These are phyloP conservation scores for Teleiodes luculella DNA, from an alignment of 2,888 invertebrate species.

Conservation along the genomic window DNA sequence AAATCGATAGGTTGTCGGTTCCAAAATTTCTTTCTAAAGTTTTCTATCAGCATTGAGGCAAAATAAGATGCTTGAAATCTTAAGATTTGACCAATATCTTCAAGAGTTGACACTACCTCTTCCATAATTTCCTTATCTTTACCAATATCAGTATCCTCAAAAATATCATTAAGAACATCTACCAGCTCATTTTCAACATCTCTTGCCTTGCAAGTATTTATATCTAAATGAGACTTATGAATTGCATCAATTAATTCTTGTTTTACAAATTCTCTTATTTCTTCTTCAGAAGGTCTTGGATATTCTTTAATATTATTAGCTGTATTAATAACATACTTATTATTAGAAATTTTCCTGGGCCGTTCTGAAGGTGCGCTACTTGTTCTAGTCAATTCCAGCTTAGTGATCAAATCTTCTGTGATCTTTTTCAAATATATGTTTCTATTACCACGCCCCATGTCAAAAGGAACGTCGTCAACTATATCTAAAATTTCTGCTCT, in stretches of 20 bases:
- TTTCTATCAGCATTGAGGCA: slow-evolving; percentile 13
- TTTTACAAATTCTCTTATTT: slow-evolving; percentile 35
- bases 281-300: slow-evolving; percentile 34
- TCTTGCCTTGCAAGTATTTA: slow-evolving; percentile 25
- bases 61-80: slow-evolving; percentile 33
- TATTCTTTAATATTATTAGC: slow-evolving; percentile 19
- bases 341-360: slow-evolving; percentile 13
- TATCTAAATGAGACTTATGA: slow-evolving; percentile 26
- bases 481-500: slow-evolving; percentile 34
- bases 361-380: slow-evolving; percentile 1
- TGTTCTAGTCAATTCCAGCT: slow-evolving; percentile 19
- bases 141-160: slow-evolving; percentile 31
- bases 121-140: slow-evolving; percentile 31
- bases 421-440: slow-evolving; percentile 33
- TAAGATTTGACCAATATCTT: slow-evolving; percentile 32
- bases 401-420: slow-evolving; percentile 36
- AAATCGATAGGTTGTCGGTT: slow-evolving; percentile 10
- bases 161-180: slow-evolving; percentile 36
- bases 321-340: slow-evolving; percentile 1
- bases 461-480: slow-evolving; percentile 39
- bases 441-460: slow-evolving; percentile 29
- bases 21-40: slow-evolving; percentile 20
- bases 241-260: slow-evolving; percentile 34
- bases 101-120: slow-evolving; percentile 35
- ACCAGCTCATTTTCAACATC: slow-evolving; percentile 43